Conservation (phyloP, 2,113 vertebrate species). For the Austrofundulus limnaeus region DNA sequence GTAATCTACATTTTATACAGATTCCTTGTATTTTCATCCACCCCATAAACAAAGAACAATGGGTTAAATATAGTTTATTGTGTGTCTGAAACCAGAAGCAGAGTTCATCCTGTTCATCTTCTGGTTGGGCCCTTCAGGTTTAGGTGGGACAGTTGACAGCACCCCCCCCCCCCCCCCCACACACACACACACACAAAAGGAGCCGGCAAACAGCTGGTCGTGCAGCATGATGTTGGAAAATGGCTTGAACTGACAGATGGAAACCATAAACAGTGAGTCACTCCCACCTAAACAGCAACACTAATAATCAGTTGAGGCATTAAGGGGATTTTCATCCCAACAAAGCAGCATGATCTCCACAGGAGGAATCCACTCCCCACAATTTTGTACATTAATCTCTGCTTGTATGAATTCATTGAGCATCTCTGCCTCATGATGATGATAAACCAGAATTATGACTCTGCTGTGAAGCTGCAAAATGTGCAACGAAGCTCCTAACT, state of each 20-base stretch:
- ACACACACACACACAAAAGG: conserved; percentile 17
- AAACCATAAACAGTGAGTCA: conserved; percentile 45
- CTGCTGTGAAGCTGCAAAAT: neutral
- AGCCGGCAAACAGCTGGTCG: conserved; percentile 31
- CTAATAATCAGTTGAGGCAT: conserved; percentile 33
- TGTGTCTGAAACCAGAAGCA: too few species aligned
- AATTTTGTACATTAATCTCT: conserved; percentile 24
- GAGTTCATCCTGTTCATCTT: too few species aligned
- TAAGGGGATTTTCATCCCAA: conserved; percentile 34
- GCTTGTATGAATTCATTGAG: neutral
- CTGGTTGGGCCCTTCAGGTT: conserved; percentile 21
- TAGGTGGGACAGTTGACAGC: conserved; percentile 34
- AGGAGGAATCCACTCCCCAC: neutral
- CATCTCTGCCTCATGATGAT: neutral
- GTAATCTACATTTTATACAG: too few species aligned
- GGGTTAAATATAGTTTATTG: too few species aligned
- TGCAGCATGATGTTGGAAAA: conserved; percentile 35
- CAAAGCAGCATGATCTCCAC: neutral
- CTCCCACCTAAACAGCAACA: conserved; percentile 48
- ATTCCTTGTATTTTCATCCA: too few species aligned
- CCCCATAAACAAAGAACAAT: too few species aligned
- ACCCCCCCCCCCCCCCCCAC: too few species aligned
- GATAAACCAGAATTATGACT: conserved; percentile 37
- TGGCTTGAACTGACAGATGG: conserved; percentile 52
- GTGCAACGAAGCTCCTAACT: conserved; percentile 38